Percentiles rank a stretch among this genome's conserved stretches.
Evolutionary conservation across 1,140 invertebrate species (phyloP).

Genomic region (Batillaria attramentaria): DNA sequence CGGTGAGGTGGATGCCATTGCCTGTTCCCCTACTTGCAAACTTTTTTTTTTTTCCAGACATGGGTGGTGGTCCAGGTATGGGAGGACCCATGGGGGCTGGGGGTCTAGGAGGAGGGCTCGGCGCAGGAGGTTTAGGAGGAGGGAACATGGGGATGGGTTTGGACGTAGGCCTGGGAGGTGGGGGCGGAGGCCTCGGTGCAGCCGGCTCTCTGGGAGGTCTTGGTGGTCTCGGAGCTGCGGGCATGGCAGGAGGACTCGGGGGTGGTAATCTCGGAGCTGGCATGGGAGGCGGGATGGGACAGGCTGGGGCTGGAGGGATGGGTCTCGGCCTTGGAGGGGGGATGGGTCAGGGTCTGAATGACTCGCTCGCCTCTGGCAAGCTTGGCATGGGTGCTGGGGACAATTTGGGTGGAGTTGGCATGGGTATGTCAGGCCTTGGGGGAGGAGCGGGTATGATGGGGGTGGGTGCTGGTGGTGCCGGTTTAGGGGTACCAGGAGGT

Average conservation of each 20-base stretch:
- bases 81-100: neutral
- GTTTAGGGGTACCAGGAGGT: neutral
- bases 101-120: conserved; percentile 28
- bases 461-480: neutral
- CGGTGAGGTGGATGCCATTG: too few relatives aligned
- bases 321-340: too few relatives aligned
- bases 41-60: conserved; percentile 6
- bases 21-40: too few relatives aligned
- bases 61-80: conserved; percentile 26
- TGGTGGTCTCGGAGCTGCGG: conserved; percentile 15
- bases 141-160: conserved; percentile 45
- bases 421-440: conserved; percentile 17
- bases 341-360: too few relatives aligned
- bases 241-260: too few relatives aligned
- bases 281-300: too few relatives aligned
- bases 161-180: conserved; percentile 27
- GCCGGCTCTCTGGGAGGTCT: conserved; percentile 8
- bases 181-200: conserved; percentile 11
- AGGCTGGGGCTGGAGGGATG: too few relatives aligned
- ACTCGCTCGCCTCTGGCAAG: too few relatives aligned
- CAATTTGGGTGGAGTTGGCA: too few relatives aligned
- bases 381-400: too few relatives aligned
- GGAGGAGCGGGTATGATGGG: neutral
- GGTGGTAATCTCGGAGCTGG: too few relatives aligned
- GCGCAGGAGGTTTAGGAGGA: conserved; percentile 30